Percentiles rank a stretch among this genome's conserved stretches.
Evolutionary conservation across 1,140 invertebrate species (phyloP).

Genomic region (Temnothorax longispinosus): DNA sequence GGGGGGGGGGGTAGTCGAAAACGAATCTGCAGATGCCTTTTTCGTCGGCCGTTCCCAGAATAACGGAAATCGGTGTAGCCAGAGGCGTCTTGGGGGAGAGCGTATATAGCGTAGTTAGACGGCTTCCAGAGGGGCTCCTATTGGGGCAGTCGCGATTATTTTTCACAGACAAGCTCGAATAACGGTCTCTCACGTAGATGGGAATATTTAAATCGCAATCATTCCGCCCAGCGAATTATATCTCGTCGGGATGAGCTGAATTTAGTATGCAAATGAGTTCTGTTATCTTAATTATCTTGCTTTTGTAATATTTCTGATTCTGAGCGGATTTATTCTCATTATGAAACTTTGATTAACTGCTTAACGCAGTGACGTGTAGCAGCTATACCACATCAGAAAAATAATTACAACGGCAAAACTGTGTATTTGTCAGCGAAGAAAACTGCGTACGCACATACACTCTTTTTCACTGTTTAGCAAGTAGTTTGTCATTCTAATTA

Average conservation of each 20-base stretch:
- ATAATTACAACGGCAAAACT: neutral
- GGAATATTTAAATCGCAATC: slow-evolving; percentile 50
- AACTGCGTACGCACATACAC: neutral
- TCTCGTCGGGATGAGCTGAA: slow-evolving; percentile 26
- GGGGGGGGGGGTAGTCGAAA: neutral
- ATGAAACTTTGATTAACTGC: slow-evolving; percentile 31
- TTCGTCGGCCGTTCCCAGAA: neutral
- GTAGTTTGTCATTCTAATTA: neutral
- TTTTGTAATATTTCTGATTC: slow-evolving; percentile 49
- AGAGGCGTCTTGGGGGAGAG: neutral
- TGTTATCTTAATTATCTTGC: slow-evolving; percentile 58
- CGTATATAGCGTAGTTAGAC: slow-evolving; percentile 6
- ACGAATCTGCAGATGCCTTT: slow-evolving; percentile 19
- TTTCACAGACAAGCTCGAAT: slow-evolving; percentile 25
- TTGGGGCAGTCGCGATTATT: slow-evolving; percentile 17
- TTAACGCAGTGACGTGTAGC: slow-evolving; percentile 6
- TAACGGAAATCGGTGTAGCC: slow-evolving; percentile 1
- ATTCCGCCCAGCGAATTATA: slow-evolving; percentile 32
- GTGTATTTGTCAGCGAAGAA: neutral
- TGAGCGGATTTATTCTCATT: slow-evolving; percentile 26
- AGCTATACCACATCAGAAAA: neutral
- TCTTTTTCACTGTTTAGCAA: neutral
- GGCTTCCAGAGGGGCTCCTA: neutral
- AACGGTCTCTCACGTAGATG: slow-evolving; percentile 22
- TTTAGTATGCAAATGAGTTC: slow-evolving; percentile 49